These are phyloP conservation scores for Thaumetopoea pityocampa DNA, from an alignment of 1,140 invertebrate genomes.

Conservation along the genomic window DNA sequence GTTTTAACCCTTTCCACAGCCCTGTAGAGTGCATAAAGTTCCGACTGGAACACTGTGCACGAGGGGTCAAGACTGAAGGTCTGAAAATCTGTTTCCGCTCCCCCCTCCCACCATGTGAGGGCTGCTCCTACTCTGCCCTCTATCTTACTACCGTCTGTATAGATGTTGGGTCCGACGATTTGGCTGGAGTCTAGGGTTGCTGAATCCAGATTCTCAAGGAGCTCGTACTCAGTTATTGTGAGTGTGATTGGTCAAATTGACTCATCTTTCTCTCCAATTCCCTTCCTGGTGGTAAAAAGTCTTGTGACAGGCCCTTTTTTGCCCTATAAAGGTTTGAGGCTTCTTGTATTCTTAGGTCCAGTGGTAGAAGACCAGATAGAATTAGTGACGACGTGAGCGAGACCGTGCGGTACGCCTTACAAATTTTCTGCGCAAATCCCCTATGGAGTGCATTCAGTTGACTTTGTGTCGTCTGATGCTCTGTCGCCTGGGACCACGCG, in stretches of 20 bases:
- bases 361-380: constrained; percentile 15
- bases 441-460: constrained; percentile 9
- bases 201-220: constrained; percentile 7
- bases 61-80: constrained; percentile 15
- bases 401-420: constrained; percentile 19
- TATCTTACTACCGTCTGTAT: constrained; percentile 25
- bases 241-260: constrained; percentile 1
- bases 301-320: constrained; percentile 7
- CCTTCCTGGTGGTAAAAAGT: constrained; percentile 9
- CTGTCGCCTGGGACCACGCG: too few relatives aligned
- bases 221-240: not conserved
- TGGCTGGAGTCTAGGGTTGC: not conserved
- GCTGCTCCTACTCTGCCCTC: constrained; percentile 24
- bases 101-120: constrained; percentile 20
- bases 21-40: constrained; percentile 16
- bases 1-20: constrained; percentile 1
- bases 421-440: too few relatives aligned
- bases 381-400: constrained; percentile 8
- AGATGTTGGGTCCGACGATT: constrained; percentile 14
- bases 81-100: constrained; percentile 7
- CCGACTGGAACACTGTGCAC: constrained; percentile 28
- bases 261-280: not conserved
- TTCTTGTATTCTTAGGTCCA: constrained; percentile 21
- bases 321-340: constrained; percentile 9
- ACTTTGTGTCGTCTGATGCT: not conserved